A percentile compares a stretch with the other conserved stretches of the same genome.
Evolutionary conservation across 2,797 vertebrate species (phyloP).

Genomic region (Microctenopoma steveboyesi): DNA sequence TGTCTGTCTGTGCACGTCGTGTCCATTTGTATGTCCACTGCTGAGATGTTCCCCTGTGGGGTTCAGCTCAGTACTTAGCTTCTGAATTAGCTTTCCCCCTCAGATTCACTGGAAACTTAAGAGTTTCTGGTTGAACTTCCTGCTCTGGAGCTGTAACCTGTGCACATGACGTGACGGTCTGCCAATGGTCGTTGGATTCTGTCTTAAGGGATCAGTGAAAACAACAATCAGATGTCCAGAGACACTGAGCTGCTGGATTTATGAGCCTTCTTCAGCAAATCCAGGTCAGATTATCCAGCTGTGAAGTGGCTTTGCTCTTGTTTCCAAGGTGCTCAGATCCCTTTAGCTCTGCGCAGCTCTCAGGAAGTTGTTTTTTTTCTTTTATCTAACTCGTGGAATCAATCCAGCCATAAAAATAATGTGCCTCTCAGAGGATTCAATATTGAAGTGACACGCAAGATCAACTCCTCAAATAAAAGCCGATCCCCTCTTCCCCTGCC

Average conservation of each 20-base stretch:
- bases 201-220: not conserved
- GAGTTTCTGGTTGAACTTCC: no score
- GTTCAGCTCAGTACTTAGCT: no score
- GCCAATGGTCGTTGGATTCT: no score
- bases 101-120: no score
- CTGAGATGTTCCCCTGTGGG: no score
- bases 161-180: no score
- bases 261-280: not conserved
- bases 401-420: constrained; percentile 45
- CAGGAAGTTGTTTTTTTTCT: not conserved
- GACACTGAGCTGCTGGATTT: not conserved
- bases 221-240: not conserved
- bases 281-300: not conserved
- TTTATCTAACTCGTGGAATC: constrained; percentile 4
- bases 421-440: constrained; percentile 48
- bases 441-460: constrained; percentile 68
- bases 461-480: constrained; percentile 60
- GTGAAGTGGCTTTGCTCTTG: not conserved
- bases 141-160: no score
- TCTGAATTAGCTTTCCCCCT: no score
- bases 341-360: constrained; percentile 11
- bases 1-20: no score
- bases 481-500: constrained; percentile 30
- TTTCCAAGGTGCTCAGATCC: constrained; percentile 1
- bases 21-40: no score